A percentile compares a stretch with the other conserved stretches of the same genome.
Evolutionary conservation across 2,888 invertebrate genomes (phyloP).

Genomic region (Troides aeacus): DNA sequence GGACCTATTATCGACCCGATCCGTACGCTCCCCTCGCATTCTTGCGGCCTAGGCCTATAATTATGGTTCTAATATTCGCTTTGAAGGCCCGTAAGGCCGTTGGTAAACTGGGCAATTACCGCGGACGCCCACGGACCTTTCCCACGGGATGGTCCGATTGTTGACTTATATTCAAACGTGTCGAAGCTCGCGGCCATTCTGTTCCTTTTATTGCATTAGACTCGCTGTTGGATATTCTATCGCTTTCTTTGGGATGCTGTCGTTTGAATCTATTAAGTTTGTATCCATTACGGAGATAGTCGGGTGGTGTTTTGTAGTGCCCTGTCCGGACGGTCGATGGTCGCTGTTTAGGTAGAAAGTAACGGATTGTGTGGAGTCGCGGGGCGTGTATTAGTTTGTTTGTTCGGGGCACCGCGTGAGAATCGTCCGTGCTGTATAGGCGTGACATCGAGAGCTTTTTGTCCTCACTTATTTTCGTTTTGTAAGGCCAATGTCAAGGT

Average conservation of each 20-base stretch:
- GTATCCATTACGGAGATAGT: constrained; percentile 48
- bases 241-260: constrained; percentile 6
- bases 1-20: constrained; percentile 24
- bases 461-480: constrained; percentile 49
- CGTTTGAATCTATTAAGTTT: constrained; percentile 32
- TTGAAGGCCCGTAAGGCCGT: constrained; percentile 63
- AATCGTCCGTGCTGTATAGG: constrained; percentile 75
- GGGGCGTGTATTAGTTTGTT: constrained; percentile 62
- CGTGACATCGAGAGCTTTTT: constrained; percentile 68
- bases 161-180: constrained; percentile 66
- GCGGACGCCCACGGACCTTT: constrained; percentile 65
- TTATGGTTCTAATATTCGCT: constrained; percentile 60
- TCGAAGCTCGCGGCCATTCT: constrained; percentile 59
- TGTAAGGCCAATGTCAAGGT: constrained; percentile 63
- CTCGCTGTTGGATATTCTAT: constrained; percentile 40
- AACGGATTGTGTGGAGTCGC: constrained; percentile 57
- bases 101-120: constrained; percentile 75
- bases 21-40: constrained; percentile 42
- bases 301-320: constrained; percentile 22
- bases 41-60: constrained; percentile 54
- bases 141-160: constrained; percentile 73
- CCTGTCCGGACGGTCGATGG: constrained; percentile 43
- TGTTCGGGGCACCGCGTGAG: constrained; percentile 74
- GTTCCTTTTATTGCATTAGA: constrained; percentile 61
- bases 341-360: constrained; percentile 43